Percentiles rank a stretch among this genome's conserved stretches.
Evolutionary conservation across 2,888 invertebrate genomes (phyloP).

Genomic region (Drosophila antonietae): DNA sequence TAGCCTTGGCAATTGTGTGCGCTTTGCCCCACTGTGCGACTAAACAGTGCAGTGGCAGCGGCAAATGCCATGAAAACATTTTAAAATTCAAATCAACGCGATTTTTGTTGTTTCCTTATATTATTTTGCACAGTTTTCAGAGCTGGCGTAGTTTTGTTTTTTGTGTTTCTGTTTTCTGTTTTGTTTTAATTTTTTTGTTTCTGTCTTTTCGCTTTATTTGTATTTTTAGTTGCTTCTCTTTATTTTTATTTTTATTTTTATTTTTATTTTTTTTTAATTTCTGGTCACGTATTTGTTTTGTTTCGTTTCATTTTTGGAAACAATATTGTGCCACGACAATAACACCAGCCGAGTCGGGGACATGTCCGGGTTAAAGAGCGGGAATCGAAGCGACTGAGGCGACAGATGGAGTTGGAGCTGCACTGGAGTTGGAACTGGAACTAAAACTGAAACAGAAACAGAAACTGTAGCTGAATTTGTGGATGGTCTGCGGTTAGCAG

Average conservation of each 20-base stretch:
- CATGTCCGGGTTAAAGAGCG: conserved; percentile 40
- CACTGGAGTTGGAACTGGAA: conserved; percentile 2
- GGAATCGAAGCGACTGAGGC: conserved; percentile 4
- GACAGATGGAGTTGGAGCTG: conserved; percentile 2
- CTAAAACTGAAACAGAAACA: not conserved
- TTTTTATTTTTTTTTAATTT: conserved; percentile 60
- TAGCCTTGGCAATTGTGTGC: not conserved
- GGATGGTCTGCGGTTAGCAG: conserved; percentile 39
- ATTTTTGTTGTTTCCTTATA: conserved; percentile 75
- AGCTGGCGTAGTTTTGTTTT: conserved; percentile 47
- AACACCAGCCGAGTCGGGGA: conserved; percentile 51
- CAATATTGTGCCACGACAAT: conserved; percentile 79
- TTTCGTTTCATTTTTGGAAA: conserved; percentile 76
- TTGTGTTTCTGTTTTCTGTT: conserved; percentile 35
- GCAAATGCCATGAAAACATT: conserved; percentile 75
- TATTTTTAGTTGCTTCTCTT: conserved; percentile 40
- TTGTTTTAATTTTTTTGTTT: conserved; percentile 14
- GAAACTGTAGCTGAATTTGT: conserved; percentile 9
- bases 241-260: conserved; percentile 30
- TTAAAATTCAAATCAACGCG: conserved; percentile 80
- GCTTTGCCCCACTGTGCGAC: conserved; percentile 43
- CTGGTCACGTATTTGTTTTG: conserved; percentile 80
- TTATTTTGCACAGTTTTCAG: conserved; percentile 70
- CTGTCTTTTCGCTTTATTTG: conserved; percentile 32
- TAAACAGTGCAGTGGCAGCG: conserved; percentile 20